Conservation (phyloP, 2,797 vertebrate genomes). For the Lacerta viridis region DNA sequence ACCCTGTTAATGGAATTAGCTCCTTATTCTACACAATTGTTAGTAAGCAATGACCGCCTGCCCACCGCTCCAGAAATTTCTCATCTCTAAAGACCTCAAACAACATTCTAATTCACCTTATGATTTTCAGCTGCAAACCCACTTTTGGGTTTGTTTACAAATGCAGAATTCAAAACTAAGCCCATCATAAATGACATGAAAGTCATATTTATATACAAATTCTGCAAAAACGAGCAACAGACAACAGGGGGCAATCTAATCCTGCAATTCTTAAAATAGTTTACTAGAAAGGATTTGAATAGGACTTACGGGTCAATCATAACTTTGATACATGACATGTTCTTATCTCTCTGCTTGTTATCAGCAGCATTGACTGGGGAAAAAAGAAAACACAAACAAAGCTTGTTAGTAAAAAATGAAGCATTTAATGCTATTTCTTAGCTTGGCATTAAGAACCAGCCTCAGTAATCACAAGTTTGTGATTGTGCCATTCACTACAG, state of each 20-base stretch:
- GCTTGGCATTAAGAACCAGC: not conserved
- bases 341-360: constrained; percentile 97
- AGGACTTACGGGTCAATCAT: constrained; percentile 93
- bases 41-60: constrained; percentile 24
- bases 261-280: not conserved
- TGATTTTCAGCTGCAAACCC: not conserved
- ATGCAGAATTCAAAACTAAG: not conserved
- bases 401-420: not conserved
- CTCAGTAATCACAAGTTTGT: not conserved
- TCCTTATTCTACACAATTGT: constrained; percentile 33
- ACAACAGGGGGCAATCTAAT: not conserved
- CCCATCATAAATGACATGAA: not conserved
- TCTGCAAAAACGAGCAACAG: not conserved
- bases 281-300: not conserved
- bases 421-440: not conserved
- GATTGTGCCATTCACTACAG: not conserved
- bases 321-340: constrained; percentile 95
- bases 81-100: constrained; percentile 11
- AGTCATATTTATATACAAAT: not conserved
- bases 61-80: not conserved
- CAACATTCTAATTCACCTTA: constrained; percentile 11
- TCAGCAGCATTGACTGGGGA: constrained; percentile 94
- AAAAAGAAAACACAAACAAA: constrained; percentile 31
- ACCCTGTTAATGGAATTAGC: not conserved
- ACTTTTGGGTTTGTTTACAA: not conserved